Percentiles rank a stretch among this genome's conserved stretches.
phyloP scores from a whole-genome alignment of 2,113 vertebrate genomes.

The Coracopsis vasa region DNA sequence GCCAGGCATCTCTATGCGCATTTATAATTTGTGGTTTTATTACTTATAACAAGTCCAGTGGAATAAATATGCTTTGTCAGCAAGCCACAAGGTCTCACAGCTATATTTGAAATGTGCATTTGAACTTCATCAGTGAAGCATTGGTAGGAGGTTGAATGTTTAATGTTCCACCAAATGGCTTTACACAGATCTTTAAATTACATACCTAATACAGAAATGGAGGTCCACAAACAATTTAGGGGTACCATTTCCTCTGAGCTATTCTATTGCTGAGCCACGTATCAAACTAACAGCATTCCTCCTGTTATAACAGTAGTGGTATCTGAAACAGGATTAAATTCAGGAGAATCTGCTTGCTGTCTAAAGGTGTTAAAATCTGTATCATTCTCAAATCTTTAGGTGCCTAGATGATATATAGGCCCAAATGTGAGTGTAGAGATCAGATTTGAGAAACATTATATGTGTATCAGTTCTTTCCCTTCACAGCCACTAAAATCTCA shows the following conservation, averaged over 20 bases:
- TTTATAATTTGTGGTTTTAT: neutral
- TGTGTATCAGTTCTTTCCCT: neutral
- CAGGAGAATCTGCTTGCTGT: neutral
- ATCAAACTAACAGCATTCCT: neutral
- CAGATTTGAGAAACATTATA: neutral
- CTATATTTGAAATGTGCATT: neutral
- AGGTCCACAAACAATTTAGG: neutral
- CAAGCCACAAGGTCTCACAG: neutral
- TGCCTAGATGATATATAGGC: neutral
- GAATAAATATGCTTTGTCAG: neutral
- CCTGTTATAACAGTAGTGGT: neutral
- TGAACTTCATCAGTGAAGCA: neutral
- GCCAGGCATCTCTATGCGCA: neutral
- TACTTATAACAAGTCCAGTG: neutral
- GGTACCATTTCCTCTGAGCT: neutral
- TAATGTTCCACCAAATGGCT: neutral
- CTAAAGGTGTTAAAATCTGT: neutral
- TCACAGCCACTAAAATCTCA: neutral
- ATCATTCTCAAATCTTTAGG: neutral
- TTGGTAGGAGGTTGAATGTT: neutral
- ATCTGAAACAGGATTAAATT: neutral
- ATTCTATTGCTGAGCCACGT: neutral
- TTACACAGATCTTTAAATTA: neutral
- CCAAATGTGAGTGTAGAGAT: neutral
- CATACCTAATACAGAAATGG: neutral